Base-by-base conservation (phyloP, 2,113 vertebrate genomes). In the Ctenomys sociabilis region DNA sequence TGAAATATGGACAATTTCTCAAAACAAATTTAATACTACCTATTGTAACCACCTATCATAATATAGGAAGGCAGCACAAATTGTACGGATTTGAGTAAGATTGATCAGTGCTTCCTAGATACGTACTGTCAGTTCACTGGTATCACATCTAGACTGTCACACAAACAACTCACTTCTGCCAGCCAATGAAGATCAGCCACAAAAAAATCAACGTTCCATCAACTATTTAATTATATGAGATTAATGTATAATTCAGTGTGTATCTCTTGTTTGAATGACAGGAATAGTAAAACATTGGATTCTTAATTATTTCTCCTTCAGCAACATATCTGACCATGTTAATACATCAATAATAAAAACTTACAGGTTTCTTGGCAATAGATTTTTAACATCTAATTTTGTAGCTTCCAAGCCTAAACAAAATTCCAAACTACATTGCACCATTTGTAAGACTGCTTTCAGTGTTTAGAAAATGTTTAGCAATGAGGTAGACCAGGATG, bases 351-450 rank as follows among this genome's bases (percentile, higher is more conserved):
- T 6, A 88, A 49, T 57, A 78, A 90, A 40, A 81, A 73, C 3
- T 54, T 83, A 63, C 19, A 30, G 24, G 9, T 84, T 45, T 82
- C 77, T 35, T 4, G 95, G 54, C 95, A 95, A 83, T 3, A 32
- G 2, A 77, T 54, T 77, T 54, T 88, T 49, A 24, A 61, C 26
- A 88, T 88, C 64, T 85, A 6, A 13, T 1, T 43, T 72, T 75
- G 63, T 28, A 35, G n/a, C 30, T 85, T 93, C 49, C 35, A 88
- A 64, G 11, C 59, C 64, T 83, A 11, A 32, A 61, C 1, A n/a
- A 77, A 94, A 68, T 57, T 93, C 78, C 43, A 24, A 90, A 59
- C 13, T 70, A 86, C 64, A 95, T 64, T 30, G 64, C 45, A 73
- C 45, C 16, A 90, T n/a, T 80, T 80, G 12, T 88, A 57, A 96